Evolutionary conservation across 2,797 vertebrate species (phyloP).

Genomic region (Sphenodon punctatus): DNA sequence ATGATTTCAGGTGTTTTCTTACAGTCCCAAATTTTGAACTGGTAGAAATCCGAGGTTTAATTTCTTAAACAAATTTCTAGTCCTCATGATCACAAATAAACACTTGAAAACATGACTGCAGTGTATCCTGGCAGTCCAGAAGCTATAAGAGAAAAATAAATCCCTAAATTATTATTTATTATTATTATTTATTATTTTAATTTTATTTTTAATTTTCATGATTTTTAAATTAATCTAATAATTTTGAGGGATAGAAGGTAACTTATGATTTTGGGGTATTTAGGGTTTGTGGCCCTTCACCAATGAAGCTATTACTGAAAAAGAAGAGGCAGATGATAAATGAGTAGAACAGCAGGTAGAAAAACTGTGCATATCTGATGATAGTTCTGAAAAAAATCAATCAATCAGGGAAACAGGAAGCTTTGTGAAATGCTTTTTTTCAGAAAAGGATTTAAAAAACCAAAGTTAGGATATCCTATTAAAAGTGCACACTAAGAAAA

Average conservation of each 20-base stretch:
- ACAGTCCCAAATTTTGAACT: neutral
- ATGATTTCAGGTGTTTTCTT: neutral
- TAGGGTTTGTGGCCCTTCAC: neutral
- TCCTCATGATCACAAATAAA: neutral
- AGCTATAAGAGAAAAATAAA: neutral
- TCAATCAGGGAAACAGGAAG: too few relatives aligned
- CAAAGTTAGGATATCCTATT: too few relatives aligned
- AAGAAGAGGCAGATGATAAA: neutral
- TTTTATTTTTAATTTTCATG: neutral
- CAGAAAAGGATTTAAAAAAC: too few relatives aligned
- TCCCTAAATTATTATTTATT: too few relatives aligned
- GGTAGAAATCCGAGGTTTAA: neutral
- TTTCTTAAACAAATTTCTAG: neutral
- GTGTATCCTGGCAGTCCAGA: neutral
- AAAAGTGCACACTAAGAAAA: too few relatives aligned
- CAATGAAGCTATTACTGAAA: neutral
- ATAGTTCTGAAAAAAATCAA: too few relatives aligned
- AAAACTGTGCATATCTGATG: too few relatives aligned
- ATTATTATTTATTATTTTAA: too few relatives aligned
- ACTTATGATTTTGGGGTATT: neutral
- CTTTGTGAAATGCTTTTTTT: too few relatives aligned
- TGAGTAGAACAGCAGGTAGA: too few relatives aligned
- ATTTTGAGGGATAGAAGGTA: neutral
- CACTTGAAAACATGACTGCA: neutral
- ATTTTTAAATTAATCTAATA: rapidly evolving